Conservation (phyloP, 2,888 invertebrate species). For the Nematopogon swammerdamellus region DNA sequence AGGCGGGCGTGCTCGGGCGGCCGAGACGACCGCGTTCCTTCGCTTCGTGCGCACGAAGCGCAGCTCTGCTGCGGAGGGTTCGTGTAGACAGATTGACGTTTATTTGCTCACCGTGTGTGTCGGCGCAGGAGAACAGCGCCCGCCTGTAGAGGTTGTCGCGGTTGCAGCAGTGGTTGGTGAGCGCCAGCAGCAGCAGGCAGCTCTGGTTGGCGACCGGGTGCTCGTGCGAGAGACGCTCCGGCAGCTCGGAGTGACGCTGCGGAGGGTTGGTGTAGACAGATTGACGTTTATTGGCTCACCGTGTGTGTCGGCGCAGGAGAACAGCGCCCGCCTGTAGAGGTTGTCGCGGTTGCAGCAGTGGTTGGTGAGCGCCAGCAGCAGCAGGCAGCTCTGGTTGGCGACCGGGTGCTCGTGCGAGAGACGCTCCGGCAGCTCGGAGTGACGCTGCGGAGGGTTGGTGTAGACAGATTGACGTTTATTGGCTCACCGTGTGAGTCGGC, state of each 20-base stretch:
- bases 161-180: constrained; percentile 87
- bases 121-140: constrained; percentile 85
- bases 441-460: constrained; percentile 29
- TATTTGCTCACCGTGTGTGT: constrained; percentile 75
- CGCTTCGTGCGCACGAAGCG: too few species aligned
- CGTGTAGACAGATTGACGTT: too few species aligned
- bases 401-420: constrained; percentile 65
- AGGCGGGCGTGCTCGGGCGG: too few species aligned
- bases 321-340: constrained; percentile 84
- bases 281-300: constrained; percentile 28
- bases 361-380: constrained; percentile 85
- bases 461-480: constrained; percentile 30
- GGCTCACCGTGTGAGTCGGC: constrained; percentile 63
- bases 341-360: constrained; percentile 81
- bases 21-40: too few species aligned
- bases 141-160: constrained; percentile 80
- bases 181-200: constrained; percentile 77
- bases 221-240: constrained; percentile 49
- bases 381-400: constrained; percentile 86
- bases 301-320: constrained; percentile 82
- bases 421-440: constrained; percentile 40
- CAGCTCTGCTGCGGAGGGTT: too few species aligned
- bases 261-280: constrained; percentile 32
- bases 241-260: constrained; percentile 34
- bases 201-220: constrained; percentile 88